phyloP scores from a whole-genome alignment of 2,888 invertebrate genomes.

The Diadegma fenestrale region DNA sequence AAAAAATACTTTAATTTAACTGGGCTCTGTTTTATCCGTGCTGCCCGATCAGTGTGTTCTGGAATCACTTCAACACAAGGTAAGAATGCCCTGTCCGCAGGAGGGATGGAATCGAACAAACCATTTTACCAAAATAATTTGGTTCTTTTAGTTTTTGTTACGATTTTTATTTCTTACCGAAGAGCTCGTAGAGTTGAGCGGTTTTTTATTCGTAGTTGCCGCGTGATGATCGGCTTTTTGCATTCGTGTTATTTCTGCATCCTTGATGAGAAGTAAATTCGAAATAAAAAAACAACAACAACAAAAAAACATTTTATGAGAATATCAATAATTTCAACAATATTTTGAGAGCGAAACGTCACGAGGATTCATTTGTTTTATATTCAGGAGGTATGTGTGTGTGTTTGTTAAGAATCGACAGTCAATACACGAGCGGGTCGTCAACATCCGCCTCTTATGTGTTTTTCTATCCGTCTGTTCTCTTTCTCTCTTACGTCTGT shows the following conservation, averaged over 20 bases:
- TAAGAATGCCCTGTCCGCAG: conserved; percentile 88
- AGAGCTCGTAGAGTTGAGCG: conserved; percentile 69
- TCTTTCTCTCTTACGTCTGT: conserved; percentile 50
- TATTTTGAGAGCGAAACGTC: conserved; percentile 30
- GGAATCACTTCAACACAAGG: conserved; percentile 99
- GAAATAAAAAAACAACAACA: conserved; percentile 18
- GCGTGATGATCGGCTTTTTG: conserved; percentile 67
- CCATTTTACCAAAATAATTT: conserved; percentile 51
- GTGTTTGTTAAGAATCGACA: conserved; percentile 66
- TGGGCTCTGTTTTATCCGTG: conserved; percentile 90
- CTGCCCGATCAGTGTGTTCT: conserved; percentile 97
- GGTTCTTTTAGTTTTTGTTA: conserved; percentile 47
- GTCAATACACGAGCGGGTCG: conserved; percentile 63
- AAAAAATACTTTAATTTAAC: conserved; percentile 82
- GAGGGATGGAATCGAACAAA: conserved; percentile 59
- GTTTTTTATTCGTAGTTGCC: conserved; percentile 75
- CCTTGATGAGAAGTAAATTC: conserved; percentile 61
- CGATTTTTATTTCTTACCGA: conserved; percentile 47
- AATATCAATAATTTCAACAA: conserved; percentile 18
- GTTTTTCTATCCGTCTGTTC: conserved; percentile 57
- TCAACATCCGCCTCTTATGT: conserved; percentile 60
- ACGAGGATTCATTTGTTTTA: neutral
- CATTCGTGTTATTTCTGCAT: conserved; percentile 71
- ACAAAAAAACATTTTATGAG: conserved; percentile 3
- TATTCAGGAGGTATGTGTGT: conserved; percentile 58